Percentiles rank a stretch among this genome's conserved stretches.
Conservation (phyloP, 2,113 vertebrate genomes). For the Misgurnus mizolepis region DNA sequence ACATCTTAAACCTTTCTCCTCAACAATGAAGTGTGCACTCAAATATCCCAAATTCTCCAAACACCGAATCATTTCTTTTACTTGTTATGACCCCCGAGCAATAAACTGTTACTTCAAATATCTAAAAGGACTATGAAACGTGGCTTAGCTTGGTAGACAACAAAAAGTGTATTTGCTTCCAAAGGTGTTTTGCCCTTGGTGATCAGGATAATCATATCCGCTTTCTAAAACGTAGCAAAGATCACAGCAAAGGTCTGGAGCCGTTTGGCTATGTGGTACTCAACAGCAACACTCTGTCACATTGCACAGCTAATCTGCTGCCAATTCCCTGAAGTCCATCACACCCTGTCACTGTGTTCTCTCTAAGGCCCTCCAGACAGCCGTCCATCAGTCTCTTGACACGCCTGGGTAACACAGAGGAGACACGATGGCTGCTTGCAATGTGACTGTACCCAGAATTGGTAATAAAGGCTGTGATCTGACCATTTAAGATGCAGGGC, state of each 20-base stretch:
- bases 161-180: neutral
- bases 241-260: constrained; percentile 10
- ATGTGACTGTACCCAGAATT: neutral
- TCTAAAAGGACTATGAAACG: neutral
- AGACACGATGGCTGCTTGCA: neutral
- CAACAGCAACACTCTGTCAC: constrained; percentile 70
- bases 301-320: constrained; percentile 73
- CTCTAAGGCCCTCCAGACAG: constrained; percentile 62
- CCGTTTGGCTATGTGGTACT: constrained; percentile 39
- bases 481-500: neutral
- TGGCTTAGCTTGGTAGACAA: no score
- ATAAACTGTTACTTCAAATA: neutral
- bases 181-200: neutral
- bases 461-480: no score
- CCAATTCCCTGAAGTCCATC: constrained; percentile 75
- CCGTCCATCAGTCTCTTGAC: constrained; percentile 31
- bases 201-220: neutral
- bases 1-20: no score
- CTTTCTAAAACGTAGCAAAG: neutral
- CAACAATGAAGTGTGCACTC: no score
- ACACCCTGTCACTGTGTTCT: constrained; percentile 61
- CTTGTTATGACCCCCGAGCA: no score
- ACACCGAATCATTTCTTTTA: no score
- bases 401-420: neutral
- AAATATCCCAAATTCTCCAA: no score